A percentile compares a stretch with the other conserved stretches of the same genome.
Evolutionary conservation across 1,140 invertebrate genomes (phyloP).

Genomic region (Bombus ignitus): DNA sequence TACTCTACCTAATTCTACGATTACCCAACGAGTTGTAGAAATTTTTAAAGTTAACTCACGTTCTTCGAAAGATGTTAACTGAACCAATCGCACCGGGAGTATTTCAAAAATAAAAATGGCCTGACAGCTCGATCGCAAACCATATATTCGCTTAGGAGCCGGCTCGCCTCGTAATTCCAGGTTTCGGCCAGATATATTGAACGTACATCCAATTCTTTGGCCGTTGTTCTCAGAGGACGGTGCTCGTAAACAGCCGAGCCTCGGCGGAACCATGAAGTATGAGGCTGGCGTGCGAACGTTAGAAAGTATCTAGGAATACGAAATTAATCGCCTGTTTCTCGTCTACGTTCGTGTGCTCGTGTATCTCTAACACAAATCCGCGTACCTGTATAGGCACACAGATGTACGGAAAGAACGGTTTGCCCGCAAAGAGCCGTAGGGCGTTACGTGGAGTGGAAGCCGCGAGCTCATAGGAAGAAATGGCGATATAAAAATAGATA

Average conservation of each 20-base stretch:
- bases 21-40: not conserved
- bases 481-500: conserved; percentile 74
- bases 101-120: not conserved
- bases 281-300: conserved; percentile 69
- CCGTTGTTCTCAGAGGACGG: conserved; percentile 54
- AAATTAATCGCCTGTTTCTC: conserved; percentile 73
- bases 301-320: conserved; percentile 76
- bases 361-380: too few species aligned
- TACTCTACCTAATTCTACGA: too few species aligned
- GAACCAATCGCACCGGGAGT: not conserved
- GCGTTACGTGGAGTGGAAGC: conserved; percentile 51
- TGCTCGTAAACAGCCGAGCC: conserved; percentile 63
- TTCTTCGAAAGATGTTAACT: not conserved
- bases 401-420: not conserved
- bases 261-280: conserved; percentile 64
- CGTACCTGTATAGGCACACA: not conserved
- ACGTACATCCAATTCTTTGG: conserved; percentile 56
- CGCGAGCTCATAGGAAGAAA: conserved; percentile 64
- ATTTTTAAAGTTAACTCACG: not conserved
- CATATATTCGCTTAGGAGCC: not conserved
- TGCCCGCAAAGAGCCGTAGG: conserved; percentile 44
- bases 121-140: not conserved
- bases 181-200: conserved; percentile 52
- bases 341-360: conserved; percentile 1
- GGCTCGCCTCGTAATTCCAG: conserved; percentile 42